These are phyloP conservation scores for Istiophorus platypterus DNA, from an alignment of 2,113 vertebrate genomes.

Conservation along the genomic window DNA sequence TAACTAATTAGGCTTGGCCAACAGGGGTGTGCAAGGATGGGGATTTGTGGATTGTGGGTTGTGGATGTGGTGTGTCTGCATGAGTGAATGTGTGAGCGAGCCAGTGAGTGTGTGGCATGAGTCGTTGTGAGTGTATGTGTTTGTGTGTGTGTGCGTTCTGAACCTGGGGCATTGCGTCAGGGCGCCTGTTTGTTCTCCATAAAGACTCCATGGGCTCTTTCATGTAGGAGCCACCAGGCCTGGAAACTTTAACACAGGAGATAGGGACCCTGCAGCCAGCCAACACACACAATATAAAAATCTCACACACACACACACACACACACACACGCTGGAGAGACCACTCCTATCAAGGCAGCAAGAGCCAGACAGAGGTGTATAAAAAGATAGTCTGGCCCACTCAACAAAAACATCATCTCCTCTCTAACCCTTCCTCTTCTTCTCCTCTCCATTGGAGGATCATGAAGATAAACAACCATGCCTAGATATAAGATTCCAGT, in stretches of 20 bases:
- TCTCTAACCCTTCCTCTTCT: slow-evolving; percentile 45
- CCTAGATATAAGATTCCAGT: slow-evolving; percentile 74
- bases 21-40: slow-evolving; percentile 64
- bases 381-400: slow-evolving; percentile 53
- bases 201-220: slow-evolving; percentile 83
- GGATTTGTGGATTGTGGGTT: slow-evolving; percentile 73
- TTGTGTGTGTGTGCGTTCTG: slow-evolving; percentile 58
- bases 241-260: slow-evolving; percentile 84
- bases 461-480: slow-evolving; percentile 74
- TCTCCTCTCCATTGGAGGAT: slow-evolving; percentile 54
- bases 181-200: slow-evolving; percentile 81
- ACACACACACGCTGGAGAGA: slow-evolving; percentile 42
- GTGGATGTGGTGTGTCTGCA: slow-evolving; percentile 56
- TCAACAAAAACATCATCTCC: slow-evolving; percentile 68
- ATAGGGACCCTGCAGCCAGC: slow-evolving; percentile 46
- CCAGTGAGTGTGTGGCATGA: slow-evolving; percentile 68
- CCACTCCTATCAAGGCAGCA: slow-evolving; percentile 37
- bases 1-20: slow-evolving; percentile 86
- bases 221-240: slow-evolving; percentile 82
- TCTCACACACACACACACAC: slow-evolving; percentile 23
- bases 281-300: slow-evolving; percentile 10
- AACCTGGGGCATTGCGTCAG: slow-evolving; percentile 80
- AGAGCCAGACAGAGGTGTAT: slow-evolving; percentile 45
- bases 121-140: slow-evolving; percentile 20
- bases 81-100: slow-evolving; percentile 51